Base-by-base conservation (phyloP, 2,888 invertebrate species). In the Tethea ocularis region DNA sequence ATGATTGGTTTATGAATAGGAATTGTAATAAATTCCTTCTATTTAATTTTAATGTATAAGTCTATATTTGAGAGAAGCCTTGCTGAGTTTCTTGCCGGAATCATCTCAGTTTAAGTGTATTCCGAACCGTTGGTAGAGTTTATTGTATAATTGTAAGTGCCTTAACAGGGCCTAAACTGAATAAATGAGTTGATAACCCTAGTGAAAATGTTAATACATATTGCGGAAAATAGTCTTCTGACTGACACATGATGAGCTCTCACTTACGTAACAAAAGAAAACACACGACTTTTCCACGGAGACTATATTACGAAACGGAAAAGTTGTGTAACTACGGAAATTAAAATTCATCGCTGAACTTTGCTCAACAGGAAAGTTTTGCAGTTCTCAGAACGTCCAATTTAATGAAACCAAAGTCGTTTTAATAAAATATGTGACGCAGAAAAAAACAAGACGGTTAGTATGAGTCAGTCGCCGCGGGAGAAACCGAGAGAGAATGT, bases 191-290 rank as follows among this genome's bases (percentile, higher is more conserved):
- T 46, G 41, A 46, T 46, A 20, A 20, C 20, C 17, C 41, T 46
- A 20, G 17, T 46, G 17, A 41, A n/a, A 36, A 41, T 41, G 41
- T 17, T 7, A n/a, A 10, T 46, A 10, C 20, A 20, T 46, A 46
- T 46, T 20, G 17, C 8, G 20, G 46, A 46, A 46, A 69, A 63
- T 63, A 64, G 66, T 67, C 68, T 64, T 64, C 61, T 67, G 67
- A 68, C 67, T 33, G 69, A 71, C 61, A 60, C 61, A 61, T 69
- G 57, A 36, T 51, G 56, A 29, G 56, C 59, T 56, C 58, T 72
- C 69, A 71, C 70, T 84, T 83, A 78, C 71, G 75, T 77, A 84
- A 85, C 69, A 60, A 59, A 75, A 80, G 78, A 81, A 84, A 82
- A 77, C 66, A 59, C 60, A 46, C 61, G 67, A 61, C 69, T 77